Evolutionary conservation across 92 coral and sea anemone genomes (phyloP).

Genomic region (Anthopleura xanthogrammica): DNA sequence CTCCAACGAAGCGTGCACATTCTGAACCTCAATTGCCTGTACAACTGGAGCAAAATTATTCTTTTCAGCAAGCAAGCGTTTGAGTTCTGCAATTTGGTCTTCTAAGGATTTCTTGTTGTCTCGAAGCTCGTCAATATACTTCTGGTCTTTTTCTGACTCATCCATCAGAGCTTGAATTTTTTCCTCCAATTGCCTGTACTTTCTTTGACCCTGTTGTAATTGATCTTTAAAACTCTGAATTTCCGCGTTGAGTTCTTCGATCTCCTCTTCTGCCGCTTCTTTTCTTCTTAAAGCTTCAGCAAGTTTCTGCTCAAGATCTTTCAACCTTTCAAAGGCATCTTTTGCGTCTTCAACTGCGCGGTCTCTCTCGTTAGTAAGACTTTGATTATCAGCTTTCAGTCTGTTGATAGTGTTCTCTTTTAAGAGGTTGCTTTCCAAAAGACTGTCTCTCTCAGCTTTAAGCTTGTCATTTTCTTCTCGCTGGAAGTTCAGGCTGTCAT

Average conservation of each 20-base stretch:
- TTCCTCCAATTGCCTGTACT: slow-evolving; percentile 57
- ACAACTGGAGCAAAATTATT: slow-evolving; percentile 56
- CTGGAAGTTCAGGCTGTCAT: slow-evolving; percentile 46
- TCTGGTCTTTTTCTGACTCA: slow-evolving; percentile 62
- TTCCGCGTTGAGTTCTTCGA: slow-evolving; percentile 63
- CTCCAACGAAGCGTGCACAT: slow-evolving; percentile 66
- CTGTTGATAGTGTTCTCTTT: slow-evolving; percentile 49
- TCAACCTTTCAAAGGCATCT: slow-evolving; percentile 47
- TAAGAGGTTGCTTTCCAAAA: slow-evolving; percentile 53
- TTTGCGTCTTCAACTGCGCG: slow-evolving; percentile 58
- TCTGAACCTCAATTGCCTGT: slow-evolving; percentile 65
- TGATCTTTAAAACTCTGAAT: slow-evolving; percentile 52
- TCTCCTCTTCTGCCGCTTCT: slow-evolving; percentile 56
- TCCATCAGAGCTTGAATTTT: slow-evolving; percentile 55
- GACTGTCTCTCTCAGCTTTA: slow-evolving; percentile 56
- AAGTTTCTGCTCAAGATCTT: slow-evolving; percentile 61
- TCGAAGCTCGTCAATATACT: slow-evolving; percentile 58
- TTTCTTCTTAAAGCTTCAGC: slow-evolving; percentile 42
- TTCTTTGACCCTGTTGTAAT: slow-evolving; percentile 38
- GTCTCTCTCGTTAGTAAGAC: slow-evolving; percentile 59
- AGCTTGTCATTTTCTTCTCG: slow-evolving; percentile 58
- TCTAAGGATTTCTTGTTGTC: slow-evolving; percentile 49
- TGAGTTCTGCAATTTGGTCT: slow-evolving; percentile 60
- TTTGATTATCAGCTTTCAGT: slow-evolving; percentile 50
- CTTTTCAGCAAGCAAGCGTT: slow-evolving; percentile 59